These are phyloP conservation scores for Nothobranchius furzeri DNA, from an alignment of 2,113 vertebrate genomes.

Conservation along the genomic window DNA sequence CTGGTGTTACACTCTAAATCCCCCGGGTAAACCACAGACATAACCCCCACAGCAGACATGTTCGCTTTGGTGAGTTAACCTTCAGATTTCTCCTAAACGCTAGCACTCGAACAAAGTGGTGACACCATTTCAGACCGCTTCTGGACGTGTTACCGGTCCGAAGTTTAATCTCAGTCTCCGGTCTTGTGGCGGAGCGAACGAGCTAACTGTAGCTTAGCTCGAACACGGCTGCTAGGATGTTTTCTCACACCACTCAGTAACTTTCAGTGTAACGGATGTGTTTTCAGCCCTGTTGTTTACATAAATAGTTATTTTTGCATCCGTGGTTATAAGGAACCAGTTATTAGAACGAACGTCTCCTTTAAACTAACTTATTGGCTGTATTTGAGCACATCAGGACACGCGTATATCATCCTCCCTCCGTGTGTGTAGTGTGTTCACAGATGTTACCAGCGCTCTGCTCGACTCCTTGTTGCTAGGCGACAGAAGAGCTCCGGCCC, in stretches of 20 bases:
- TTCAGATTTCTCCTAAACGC: conserved; percentile 1
- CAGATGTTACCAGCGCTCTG: conserved; percentile 28
- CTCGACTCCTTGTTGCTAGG: conserved; percentile 3
- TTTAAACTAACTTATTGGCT: too few species aligned
- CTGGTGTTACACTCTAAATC: too few species aligned
- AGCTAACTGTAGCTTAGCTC: neutral
- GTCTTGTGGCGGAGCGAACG: neutral
- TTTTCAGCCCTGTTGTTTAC: neutral
- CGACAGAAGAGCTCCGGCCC: conserved; percentile 50
- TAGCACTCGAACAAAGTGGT: neutral
- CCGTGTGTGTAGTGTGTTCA: conserved; percentile 43
- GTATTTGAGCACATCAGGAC: neutral
- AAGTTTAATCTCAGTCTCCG: neutral
- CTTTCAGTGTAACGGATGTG: neutral
- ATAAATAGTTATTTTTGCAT: neutral
- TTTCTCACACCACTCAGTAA: too few species aligned
- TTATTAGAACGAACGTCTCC: too few species aligned
- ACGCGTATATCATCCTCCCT: neutral
- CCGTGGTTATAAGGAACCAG: too few species aligned
- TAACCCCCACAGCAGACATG: conserved; percentile 49
- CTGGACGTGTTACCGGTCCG: neutral
- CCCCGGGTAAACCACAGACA: neutral
- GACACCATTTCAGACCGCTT: too few species aligned
- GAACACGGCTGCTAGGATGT: too few species aligned
- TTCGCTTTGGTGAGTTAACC: conserved; percentile 63